A percentile compares a stretch with the other conserved stretches of the same genome.
phyloP scores from a whole-genome alignment of 1,140 invertebrate genomes.

The Branchinecta lindahli region DNA sequence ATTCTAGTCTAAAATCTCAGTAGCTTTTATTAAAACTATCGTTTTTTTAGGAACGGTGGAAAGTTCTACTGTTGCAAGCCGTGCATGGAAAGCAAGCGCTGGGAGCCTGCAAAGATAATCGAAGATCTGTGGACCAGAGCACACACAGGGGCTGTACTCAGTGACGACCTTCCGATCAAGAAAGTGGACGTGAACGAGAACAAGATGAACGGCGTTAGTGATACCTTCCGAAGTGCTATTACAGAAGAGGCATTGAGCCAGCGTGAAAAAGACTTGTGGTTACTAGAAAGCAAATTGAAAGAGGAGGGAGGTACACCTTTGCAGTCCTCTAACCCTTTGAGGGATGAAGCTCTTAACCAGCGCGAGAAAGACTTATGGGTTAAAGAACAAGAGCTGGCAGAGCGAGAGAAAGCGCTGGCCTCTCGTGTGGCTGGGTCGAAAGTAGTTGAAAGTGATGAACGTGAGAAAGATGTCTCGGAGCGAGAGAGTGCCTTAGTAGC shows the following conservation, averaged over 20 bases:
- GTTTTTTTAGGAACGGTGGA: background rate
- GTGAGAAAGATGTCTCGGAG: no score
- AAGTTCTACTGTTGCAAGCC: background rate
- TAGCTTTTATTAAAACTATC: no score
- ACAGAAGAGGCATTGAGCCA: background rate
- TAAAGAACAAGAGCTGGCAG: background rate
- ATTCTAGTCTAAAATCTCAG: no score
- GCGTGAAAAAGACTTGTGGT: slow-evolving; percentile 1
- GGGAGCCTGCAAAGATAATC: background rate
- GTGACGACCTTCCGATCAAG: background rate
- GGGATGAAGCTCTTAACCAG: background rate
- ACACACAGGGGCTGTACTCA: background rate
- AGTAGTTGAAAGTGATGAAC: no score
- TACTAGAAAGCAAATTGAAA: background rate
- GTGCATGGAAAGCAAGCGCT: background rate
- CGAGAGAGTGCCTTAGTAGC: background rate
- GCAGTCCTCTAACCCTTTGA: background rate
- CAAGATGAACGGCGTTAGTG: background rate
- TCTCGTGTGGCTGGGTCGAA: no score
- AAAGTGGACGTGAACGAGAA: background rate
- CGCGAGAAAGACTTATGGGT: background rate
- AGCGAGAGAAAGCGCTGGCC: background rate
- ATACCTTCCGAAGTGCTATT: background rate
- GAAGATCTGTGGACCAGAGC: background rate
- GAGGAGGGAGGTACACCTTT: background rate